Evolutionary conservation across 1,140 invertebrate genomes (phyloP).

Genomic region (Polyergus mexicanus): DNA sequence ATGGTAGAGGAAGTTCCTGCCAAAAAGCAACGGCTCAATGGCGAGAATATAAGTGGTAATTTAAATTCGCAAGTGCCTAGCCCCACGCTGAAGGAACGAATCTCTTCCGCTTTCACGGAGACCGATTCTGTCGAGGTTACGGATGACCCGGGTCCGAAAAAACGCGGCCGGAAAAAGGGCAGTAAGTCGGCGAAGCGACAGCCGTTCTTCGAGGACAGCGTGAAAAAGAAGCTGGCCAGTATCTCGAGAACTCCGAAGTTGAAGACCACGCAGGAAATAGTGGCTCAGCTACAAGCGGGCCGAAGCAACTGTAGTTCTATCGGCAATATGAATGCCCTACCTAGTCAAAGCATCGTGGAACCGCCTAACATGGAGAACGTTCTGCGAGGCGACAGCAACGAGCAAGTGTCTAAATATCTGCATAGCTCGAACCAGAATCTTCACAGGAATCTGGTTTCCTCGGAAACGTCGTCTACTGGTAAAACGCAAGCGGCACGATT

Average conservation of each 20-base stretch:
- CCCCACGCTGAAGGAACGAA: conserved; percentile 76
- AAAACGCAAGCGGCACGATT: conserved; percentile 31
- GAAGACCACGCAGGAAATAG: conserved; percentile 94
- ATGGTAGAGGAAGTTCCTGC: conserved; percentile 63
- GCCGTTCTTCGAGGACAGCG: conserved; percentile 86
- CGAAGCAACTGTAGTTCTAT: conserved; percentile 81
- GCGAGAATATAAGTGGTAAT: conserved; percentile 81
- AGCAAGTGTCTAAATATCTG: conserved; percentile 88
- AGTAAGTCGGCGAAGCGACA: conserved; percentile 88
- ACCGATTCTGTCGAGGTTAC: conserved; percentile 68
- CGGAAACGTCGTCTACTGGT: conserved; percentile 53
- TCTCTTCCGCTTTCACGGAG: conserved; percentile 71
- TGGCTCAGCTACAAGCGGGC: conserved; percentile 92
- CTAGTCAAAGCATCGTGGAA: conserved; percentile 83
- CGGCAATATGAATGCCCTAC: conserved; percentile 77
- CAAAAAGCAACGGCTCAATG: conserved; percentile 84
- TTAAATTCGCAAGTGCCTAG: conserved; percentile 86
- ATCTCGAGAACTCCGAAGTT: conserved; percentile 90
- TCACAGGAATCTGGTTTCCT: conserved; percentile 62
- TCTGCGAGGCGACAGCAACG: conserved; percentile 78
- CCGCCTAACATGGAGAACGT: conserved; percentile 82
- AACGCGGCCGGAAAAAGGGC: conserved; percentile 90
- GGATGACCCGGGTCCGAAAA: conserved; percentile 86
- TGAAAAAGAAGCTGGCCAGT: conserved; percentile 89
- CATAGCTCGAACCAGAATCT: conserved; percentile 84